Evolutionary conservation across 2,797 vertebrate genomes (phyloP).

Genomic region (Phoeniculus purpureus): DNA sequence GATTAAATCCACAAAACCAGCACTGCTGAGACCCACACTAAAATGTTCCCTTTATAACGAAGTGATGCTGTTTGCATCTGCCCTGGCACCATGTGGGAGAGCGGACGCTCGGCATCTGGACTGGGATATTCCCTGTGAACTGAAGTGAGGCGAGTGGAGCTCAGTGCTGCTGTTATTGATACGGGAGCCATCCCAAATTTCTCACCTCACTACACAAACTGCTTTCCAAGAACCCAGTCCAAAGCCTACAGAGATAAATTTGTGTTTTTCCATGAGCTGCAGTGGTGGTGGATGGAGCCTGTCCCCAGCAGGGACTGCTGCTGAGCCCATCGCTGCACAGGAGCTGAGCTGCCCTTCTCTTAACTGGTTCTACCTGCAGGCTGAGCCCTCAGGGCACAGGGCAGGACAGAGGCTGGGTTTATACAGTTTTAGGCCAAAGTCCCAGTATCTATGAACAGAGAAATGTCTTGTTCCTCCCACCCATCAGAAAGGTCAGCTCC

Average conservation of each 20-base stretch:
- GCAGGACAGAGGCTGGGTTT: neutral
- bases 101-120: neutral
- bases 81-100: neutral
- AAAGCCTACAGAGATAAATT: neutral
- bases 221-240: neutral
- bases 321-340: neutral
- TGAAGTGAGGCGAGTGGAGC: neutral
- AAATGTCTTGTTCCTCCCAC: neutral
- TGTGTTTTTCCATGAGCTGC: neutral
- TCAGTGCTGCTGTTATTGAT: fast-evolving
- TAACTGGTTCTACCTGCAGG: neutral
- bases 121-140: neutral
- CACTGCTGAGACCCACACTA: neutral
- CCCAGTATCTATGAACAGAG: neutral
- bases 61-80: neutral
- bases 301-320: neutral
- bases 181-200: neutral
- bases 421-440: slow-evolving; percentile 8
- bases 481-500: neutral
- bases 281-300: neutral
- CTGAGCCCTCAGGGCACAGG: neutral
- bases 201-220: neutral
- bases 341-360: neutral
- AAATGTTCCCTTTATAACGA: neutral
- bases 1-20: neutral